Evolutionary conservation across 2,113 vertebrate species (phyloP), one percentile per base, ranked within the genome.

Genomic region (Zootoca vivipara): DNA sequence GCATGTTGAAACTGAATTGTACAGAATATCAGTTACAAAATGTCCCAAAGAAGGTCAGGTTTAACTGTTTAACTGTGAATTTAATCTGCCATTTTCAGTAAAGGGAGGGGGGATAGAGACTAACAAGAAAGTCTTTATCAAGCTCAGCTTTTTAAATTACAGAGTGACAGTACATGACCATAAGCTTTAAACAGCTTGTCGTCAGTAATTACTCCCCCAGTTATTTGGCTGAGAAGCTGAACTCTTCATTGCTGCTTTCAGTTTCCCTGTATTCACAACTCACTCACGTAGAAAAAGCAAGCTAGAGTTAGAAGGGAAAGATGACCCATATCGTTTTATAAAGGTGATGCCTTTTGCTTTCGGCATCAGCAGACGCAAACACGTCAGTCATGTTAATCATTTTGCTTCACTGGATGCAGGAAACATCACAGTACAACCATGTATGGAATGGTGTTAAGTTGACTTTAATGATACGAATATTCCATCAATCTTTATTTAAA

Each of bases 381-480:
- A 96, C 86, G 88, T 87, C 92, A 79, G 91, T 93, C 90, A 87
- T 95, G 92, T 93, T 82, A 94, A 94, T 94, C 85, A 94, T 69
- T 84, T 93, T 0, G 69, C 90, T 95, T 93, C 91, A 94, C 94
- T 95, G 95, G 77, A 89, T 91, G 78, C 86, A 91, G 92, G 89
- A 93, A 96, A 92, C 77, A 94, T 83, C 94, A 93, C 96, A 96
- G 96, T 86, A 42, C 67, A 93, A 64, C 92, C 88, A 95, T 93
- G 83, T 82, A 85, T 95, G 85, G 83, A 94, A 92, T 77, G 83
- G 56, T 96, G 86, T 83, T 90, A 95, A 62, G 16, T 20, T 62
- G 58, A 62, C 58, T 20, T 20, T 62, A 62, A 62, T 20, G 18
- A 62, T 62, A 62, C 3, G 13, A 62, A 62, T 62, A 62, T 62